phyloP scores from a whole-genome alignment of 2,888 invertebrate genomes.

The Ichneumoninae sp. region DNA sequence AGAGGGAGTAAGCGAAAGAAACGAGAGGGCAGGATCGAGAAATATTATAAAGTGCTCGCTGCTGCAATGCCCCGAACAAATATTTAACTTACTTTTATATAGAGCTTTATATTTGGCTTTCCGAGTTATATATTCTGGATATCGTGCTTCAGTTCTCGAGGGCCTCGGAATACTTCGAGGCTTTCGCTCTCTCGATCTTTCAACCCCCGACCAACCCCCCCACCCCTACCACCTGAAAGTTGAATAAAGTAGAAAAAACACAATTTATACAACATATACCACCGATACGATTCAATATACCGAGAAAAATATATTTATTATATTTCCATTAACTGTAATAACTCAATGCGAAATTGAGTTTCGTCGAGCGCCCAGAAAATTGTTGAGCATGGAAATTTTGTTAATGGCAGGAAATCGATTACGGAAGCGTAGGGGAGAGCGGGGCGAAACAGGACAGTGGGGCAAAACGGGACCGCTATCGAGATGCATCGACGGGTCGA shows the following conservation, averaged over 20 bases:
- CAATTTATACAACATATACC: not conserved
- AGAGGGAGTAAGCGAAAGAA: not conserved
- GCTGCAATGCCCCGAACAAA: constrained; percentile 8
- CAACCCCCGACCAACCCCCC: not conserved
- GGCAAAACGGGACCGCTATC: not conserved
- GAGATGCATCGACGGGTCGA: no score
- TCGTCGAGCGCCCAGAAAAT: not conserved
- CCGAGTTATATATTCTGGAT: not conserved
- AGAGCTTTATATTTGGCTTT: constrained; percentile 21
- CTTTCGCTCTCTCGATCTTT: constrained; percentile 21
- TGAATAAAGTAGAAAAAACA: constrained; percentile 10
- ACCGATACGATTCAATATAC: constrained; percentile 4
- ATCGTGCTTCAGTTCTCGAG: not conserved
- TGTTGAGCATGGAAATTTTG: not conserved
- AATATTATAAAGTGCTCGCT: constrained; percentile 31
- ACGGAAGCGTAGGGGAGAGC: no score
- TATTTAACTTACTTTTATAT: constrained; percentile 26
- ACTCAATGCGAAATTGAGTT: not conserved
- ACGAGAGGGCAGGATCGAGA: constrained; percentile 8
- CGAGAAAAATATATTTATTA: not conserved
- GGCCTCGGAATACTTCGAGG: constrained; percentile 12
- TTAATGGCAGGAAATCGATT: not conserved
- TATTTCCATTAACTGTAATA: not conserved
- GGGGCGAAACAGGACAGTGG: no score
- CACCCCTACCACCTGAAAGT: constrained; percentile 37